These are phyloP conservation scores for Pammene aurita DNA, from an alignment of 2,888 invertebrate species.

Conservation along the genomic window DNA sequence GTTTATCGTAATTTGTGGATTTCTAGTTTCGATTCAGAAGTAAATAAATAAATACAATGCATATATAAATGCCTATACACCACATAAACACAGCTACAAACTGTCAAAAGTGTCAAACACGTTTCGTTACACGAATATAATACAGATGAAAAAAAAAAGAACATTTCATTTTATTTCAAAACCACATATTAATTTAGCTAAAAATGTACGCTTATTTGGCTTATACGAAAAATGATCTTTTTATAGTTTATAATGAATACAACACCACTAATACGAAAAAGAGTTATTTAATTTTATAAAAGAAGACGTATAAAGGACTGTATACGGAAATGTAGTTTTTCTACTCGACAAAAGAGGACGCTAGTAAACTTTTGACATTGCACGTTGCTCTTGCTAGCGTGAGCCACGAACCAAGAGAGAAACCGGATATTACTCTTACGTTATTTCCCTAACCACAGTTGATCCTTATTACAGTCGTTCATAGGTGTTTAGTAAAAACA, in stretches of 20 bases:
- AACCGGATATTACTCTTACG: no score
- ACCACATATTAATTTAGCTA: neutral
- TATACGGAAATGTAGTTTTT: neutral
- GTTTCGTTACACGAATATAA: slow-evolving; percentile 7
- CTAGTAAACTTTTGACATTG: slow-evolving; percentile 13
- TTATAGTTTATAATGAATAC: neutral
- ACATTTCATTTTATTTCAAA: neutral
- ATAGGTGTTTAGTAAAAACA: no score
- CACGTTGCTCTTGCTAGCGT: no score
- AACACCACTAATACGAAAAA: no score
- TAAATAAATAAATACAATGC: slow-evolving; percentile 6
- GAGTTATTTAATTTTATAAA: neutral
- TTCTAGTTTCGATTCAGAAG: neutral
- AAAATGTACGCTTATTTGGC: neutral
- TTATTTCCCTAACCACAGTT: no score
- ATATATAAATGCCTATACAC: neutral
- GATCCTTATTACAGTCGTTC: no score
- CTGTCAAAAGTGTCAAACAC: neutral
- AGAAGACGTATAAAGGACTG: slow-evolving; percentile 37
- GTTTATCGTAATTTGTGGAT: neutral
- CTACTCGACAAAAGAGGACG: slow-evolving; percentile 45
- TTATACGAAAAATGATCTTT: neutral
- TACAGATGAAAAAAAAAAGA: neutral
- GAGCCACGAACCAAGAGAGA: no score
- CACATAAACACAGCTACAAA: neutral